These are phyloP conservation scores for Cynocephalus volans DNA, from an alignment of 2,113 vertebrate species.

Conservation along the genomic window DNA sequence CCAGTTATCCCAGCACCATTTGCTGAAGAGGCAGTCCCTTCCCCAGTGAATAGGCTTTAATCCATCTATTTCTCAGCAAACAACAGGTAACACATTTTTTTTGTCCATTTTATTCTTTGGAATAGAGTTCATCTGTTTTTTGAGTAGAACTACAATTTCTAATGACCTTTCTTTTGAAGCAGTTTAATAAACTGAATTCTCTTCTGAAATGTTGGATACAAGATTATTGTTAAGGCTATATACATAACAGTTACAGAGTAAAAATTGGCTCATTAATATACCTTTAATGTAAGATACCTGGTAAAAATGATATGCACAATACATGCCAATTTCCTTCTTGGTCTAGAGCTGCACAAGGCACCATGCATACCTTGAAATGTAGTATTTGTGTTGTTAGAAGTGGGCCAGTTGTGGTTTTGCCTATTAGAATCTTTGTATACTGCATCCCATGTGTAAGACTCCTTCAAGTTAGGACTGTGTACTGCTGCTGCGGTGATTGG, in stretches of 20 bases:
- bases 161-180: conserved; percentile 57
- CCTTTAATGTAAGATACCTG: background rate
- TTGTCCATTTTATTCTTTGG: conserved; percentile 39
- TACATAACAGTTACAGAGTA: background rate
- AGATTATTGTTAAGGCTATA: conserved; percentile 32
- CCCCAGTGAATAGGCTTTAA: background rate
- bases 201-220: conserved; percentile 44
- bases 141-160: conserved; percentile 54
- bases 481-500: background rate
- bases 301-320: conserved; percentile 32
- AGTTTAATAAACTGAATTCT: conserved; percentile 50
- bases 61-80: conserved; percentile 42
- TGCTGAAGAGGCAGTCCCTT: no score
- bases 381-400: background rate
- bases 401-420: background rate
- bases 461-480: background rate
- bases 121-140: conserved; percentile 55
- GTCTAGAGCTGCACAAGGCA: background rate
- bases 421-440: background rate
- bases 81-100: background rate
- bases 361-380: background rate
- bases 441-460: background rate
- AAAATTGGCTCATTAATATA: conserved; percentile 17
- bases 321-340: conserved; percentile 24
- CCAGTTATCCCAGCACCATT: no score